Conservation (phyloP, 2,797 vertebrate genomes). For the Rhinatrema bivittatum region DNA sequence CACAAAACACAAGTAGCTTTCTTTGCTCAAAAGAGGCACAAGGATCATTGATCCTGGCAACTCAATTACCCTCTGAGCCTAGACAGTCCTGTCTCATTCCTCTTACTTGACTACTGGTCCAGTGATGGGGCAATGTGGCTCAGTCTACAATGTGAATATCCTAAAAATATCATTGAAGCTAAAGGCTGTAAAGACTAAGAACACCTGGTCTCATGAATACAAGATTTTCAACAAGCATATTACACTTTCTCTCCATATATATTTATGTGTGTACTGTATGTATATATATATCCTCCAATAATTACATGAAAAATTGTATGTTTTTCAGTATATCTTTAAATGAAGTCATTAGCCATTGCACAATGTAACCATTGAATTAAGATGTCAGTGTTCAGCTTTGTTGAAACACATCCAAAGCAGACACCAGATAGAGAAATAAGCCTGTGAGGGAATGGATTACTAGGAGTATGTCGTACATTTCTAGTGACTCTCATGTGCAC, state of each 20-base stretch:
- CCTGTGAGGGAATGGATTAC: background rate
- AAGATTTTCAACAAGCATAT: constrained; percentile 27
- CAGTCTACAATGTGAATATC: constrained; percentile 18
- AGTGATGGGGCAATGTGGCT: constrained; percentile 15
- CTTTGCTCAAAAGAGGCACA: constrained; percentile 33
- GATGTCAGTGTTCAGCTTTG: background rate
- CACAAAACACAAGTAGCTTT: constrained; percentile 35
- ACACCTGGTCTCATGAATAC: constrained; percentile 37
- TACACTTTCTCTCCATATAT: too few species aligned
- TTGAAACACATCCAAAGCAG: constrained; percentile 3
- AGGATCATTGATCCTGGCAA: constrained; percentile 40
- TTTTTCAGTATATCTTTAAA: background rate
- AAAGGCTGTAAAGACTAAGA: constrained; percentile 40
- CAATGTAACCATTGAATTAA: background rate
- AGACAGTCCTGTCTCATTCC: constrained; percentile 16
- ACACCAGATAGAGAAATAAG: background rate
- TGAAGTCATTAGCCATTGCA: background rate
- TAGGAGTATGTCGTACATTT: too few species aligned
- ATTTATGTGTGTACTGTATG: too few species aligned
- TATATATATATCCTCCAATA: background rate
- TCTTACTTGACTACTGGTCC: constrained; percentile 21
- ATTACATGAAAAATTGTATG: too few species aligned
- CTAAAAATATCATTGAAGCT: constrained; percentile 40
- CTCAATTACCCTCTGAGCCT: constrained; percentile 56
- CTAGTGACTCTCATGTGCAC: too few species aligned